phyloP scores from a whole-genome alignment of 2,888 invertebrate species.

The Boloria selene region DNA sequence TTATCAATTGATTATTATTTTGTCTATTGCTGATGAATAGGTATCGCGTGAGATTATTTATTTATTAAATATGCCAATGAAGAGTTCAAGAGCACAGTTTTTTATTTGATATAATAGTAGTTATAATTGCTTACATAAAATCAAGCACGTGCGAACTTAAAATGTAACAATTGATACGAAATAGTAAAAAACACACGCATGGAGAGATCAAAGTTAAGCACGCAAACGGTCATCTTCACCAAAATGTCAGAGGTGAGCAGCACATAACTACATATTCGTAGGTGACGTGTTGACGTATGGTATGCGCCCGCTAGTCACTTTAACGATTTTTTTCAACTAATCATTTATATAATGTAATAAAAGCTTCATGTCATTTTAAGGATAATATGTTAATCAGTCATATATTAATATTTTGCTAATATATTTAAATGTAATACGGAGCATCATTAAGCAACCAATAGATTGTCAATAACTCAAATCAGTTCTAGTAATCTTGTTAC shows the following conservation, averaged over 20 bases:
- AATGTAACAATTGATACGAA: slow-evolving; percentile 67
- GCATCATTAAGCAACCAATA: slow-evolving; percentile 14
- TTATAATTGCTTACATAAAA: slow-evolving; percentile 11
- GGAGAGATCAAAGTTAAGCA: slow-evolving; percentile 70
- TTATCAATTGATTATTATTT: no score
- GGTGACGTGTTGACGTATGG: slow-evolving; percentile 50
- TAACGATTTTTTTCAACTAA: not conserved
- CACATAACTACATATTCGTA: slow-evolving; percentile 43
- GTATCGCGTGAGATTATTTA: no score
- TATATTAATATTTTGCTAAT: not conserved
- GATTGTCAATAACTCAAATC: slow-evolving; percentile 34
- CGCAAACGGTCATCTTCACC: slow-evolving; percentile 67
- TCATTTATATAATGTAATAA: not conserved
- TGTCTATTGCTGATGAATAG: no score
- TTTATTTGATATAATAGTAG: not conserved
- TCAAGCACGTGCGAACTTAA: slow-evolving; percentile 44
- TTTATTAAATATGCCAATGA: no score
- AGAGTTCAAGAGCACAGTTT: no score
- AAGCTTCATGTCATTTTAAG: not conserved
- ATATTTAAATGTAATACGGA: no score
- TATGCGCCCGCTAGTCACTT: slow-evolving; percentile 50
- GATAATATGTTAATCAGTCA: not conserved
- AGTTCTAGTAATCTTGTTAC: slow-evolving; percentile 25
- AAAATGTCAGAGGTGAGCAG: slow-evolving; percentile 70
- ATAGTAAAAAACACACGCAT: slow-evolving; percentile 61